Evolutionary conservation across 2,888 invertebrate genomes (phyloP).

Genomic region (Tineola bisselliella): DNA sequence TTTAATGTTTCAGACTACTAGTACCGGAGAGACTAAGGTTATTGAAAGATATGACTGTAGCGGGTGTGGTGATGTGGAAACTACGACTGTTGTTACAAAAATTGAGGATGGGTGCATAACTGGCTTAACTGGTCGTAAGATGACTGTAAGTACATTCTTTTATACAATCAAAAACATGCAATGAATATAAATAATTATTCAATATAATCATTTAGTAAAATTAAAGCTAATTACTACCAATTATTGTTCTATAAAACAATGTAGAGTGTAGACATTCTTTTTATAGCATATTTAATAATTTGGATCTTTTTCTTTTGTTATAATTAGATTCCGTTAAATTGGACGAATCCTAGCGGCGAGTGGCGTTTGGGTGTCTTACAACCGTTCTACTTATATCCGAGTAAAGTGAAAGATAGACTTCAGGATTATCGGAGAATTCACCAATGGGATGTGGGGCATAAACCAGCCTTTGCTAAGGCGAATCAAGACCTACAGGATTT

Average conservation of each 20-base stretch:
- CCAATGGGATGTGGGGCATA: slow-evolving; percentile 86
- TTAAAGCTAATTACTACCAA: neutral
- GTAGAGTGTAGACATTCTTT: neutral
- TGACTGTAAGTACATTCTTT: slow-evolving; percentile 72
- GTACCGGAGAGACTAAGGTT: slow-evolving; percentile 90
- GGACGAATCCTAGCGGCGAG: slow-evolving; percentile 85
- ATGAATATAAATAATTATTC: neutral
- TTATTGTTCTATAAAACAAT: neutral
- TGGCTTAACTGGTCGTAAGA: slow-evolving; percentile 86
- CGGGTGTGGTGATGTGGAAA: slow-evolving; percentile 97
- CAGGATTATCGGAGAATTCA: slow-evolving; percentile 82
- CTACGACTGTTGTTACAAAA: slow-evolving; percentile 69
- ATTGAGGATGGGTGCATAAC: slow-evolving; percentile 75
- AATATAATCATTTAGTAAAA: neutral
- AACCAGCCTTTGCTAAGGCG: slow-evolving; percentile 80
- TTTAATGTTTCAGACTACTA: slow-evolving; percentile 73
- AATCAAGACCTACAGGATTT: slow-evolving; percentile 79
- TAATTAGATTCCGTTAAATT: slow-evolving; percentile 77
- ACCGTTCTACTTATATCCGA: slow-evolving; percentile 87
- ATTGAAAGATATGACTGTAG: slow-evolving; percentile 95
- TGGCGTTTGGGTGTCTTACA: slow-evolving; percentile 90
- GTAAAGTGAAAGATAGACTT: slow-evolving; percentile 83
- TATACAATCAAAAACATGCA: neutral
- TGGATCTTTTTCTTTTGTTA: too few relatives aligned
- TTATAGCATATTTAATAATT: neutral